Percentiles rank a stretch among this genome's conserved stretches.
Evolutionary conservation across 2,888 invertebrate species (phyloP).

Genomic region (Mesoligia furuncula): DNA sequence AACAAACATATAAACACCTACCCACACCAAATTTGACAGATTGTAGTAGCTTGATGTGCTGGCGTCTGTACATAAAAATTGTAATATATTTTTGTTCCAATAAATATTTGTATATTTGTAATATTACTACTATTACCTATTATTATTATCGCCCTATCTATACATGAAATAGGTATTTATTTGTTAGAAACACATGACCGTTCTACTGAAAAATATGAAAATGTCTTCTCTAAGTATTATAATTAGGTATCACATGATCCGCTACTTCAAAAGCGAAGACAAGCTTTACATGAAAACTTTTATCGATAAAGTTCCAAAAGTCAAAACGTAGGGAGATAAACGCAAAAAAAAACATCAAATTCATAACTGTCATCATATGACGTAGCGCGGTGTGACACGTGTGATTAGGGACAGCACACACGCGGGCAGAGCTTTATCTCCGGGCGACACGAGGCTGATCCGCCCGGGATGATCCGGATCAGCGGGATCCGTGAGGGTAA

Average conservation of each 20-base stretch:
- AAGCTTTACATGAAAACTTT: not conserved
- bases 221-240: not conserved
- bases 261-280: not conserved
- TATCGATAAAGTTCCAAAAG: not conserved
- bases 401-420: constrained; percentile 69
- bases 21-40: too few species aligned
- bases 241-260: not conserved
- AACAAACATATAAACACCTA: too few species aligned
- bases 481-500: constrained; percentile 73
- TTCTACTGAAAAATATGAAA: not conserved
- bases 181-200: not conserved
- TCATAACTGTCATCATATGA: constrained; percentile 52
- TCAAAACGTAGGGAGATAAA: not conserved
- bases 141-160: not conserved
- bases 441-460: constrained; percentile 88
- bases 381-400: constrained; percentile 50
- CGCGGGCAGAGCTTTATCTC: constrained; percentile 85
- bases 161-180: not conserved
- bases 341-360: constrained; percentile 21
- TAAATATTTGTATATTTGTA: too few species aligned
- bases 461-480: constrained; percentile 87
- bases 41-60: too few species aligned
- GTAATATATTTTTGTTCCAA: too few species aligned
- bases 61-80: too few species aligned
- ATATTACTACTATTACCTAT: too few species aligned